Evolutionary conservation across 2,888 invertebrate genomes (phyloP), one percentile per base, ranked within the genome.

Genomic region (Brachypterus glaber): DNA sequence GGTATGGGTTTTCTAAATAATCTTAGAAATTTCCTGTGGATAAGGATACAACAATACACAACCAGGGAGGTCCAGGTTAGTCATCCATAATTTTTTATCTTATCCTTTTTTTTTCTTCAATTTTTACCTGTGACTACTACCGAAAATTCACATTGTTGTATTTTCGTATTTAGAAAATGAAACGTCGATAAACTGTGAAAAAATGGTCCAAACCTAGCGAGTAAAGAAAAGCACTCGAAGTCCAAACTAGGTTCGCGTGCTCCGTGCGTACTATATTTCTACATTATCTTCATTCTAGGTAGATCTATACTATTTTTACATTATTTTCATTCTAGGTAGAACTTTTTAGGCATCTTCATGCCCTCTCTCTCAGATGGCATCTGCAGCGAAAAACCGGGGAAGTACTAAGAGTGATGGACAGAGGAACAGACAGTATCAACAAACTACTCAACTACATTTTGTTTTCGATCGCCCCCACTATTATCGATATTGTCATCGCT

Each of bases 391-490:
- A 97, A 70, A 97, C 97, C 0, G 97, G 97, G 2, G 96, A 98
- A 70, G 93, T 98, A 1, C 69, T 97, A 2, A 72, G 95, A 21
- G 82, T 97, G 0, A 95, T 98, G 88, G 97, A 98, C 67, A 74
- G 97, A 44, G 97, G 97, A 48, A 96, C 96, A 0, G 91, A 89
- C 53, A 93, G 93, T 37, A 91, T 97, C 51, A 93, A 95, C 67
- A 91, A 85, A 63, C 71, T 98, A 7, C 73, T 97, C 1, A 92
- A 85, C 55, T 92, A 85, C 59, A 84, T 96, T 32, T 68, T 96
- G 27, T 96, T 96, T 68, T 89, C 89, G 30, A 96, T 98, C 49
- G 62, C 82, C 0, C 97, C 97, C 0, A 96, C 96, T 0, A 77
- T 98, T 40, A 68, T 88, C 9, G 97, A 98, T 61, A 92, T 98